A percentile compares a stretch with the other conserved stretches of the same genome.
Evolutionary conservation across 2,888 invertebrate genomes (phyloP).

Genomic region (Leptogaster cylindrica): DNA sequence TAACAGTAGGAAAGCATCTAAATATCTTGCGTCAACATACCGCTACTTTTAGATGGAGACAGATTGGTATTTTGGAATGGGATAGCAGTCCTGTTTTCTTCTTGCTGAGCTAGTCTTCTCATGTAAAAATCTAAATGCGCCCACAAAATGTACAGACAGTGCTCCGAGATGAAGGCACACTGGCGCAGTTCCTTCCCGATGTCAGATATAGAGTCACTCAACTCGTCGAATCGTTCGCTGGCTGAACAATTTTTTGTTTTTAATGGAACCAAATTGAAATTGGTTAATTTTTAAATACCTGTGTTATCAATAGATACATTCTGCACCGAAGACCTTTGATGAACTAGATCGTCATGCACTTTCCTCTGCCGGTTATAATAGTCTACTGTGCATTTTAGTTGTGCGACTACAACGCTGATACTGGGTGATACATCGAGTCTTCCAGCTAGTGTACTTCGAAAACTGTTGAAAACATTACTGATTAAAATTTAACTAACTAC

Average conservation of each 20-base stretch:
- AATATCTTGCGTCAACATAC: no score
- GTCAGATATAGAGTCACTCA: slow-evolving; percentile 65
- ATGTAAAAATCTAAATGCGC: slow-evolving; percentile 76
- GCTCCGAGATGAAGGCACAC: slow-evolving; percentile 72
- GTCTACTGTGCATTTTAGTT: slow-evolving; percentile 65
- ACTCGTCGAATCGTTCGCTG: no score
- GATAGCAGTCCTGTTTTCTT: no score
- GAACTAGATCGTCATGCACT: slow-evolving; percentile 63
- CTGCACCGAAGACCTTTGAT: slow-evolving; percentile 63
- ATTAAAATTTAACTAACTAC: no score
- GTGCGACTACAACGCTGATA: slow-evolving; percentile 65
- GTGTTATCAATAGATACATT: slow-evolving; percentile 64
- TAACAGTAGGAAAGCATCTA: no score
- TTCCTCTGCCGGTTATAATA: slow-evolving; percentile 65
- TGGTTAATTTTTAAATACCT: slow-evolving; percentile 47
- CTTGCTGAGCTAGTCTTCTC: no score
- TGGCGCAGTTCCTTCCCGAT: slow-evolving; percentile 69
- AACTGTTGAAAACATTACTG: no score
- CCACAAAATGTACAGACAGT: slow-evolving; percentile 78
- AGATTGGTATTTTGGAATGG: slow-evolving; percentile 41
- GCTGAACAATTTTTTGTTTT: no score
- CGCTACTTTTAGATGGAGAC: no score
- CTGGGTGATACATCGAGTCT: slow-evolving; percentile 60
- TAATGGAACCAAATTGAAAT: no score
- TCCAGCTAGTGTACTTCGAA: no score